Evolutionary conservation across 1,140 invertebrate genomes (phyloP).

Genomic region (Coelopa frigida): DNA sequence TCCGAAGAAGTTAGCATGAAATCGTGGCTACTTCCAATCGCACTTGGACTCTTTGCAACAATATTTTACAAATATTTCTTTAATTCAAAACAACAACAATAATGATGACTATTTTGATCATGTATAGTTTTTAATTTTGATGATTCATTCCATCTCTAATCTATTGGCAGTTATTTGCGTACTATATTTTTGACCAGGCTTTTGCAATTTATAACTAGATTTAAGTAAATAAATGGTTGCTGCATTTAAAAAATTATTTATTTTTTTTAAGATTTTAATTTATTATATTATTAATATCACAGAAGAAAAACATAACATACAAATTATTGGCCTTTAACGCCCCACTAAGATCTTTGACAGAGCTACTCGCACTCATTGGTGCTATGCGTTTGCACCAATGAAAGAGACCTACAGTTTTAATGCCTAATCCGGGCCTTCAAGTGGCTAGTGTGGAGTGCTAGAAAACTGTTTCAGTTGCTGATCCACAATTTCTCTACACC

Average conservation of each 20-base stretch:
- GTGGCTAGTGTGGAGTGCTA: too few relatives aligned
- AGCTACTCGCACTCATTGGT: too few relatives aligned
- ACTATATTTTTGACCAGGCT: not conserved
- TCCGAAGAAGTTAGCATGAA: constrained; percentile 50
- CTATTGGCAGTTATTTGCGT: not conserved
- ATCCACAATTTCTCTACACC: too few relatives aligned
- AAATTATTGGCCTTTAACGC: too few relatives aligned
- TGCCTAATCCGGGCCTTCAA: too few relatives aligned
- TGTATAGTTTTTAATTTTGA: not conserved
- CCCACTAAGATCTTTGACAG: too few relatives aligned
- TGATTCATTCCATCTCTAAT: not conserved
- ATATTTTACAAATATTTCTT: constrained; percentile 73
- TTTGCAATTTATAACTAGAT: not conserved
- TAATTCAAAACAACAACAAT: constrained; percentile 16
- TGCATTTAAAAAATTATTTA: not conserved
- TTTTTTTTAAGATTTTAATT: constrained; percentile 8
- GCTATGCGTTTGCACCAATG: too few relatives aligned
- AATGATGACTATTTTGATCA: not conserved
- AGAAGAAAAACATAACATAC: too few relatives aligned
- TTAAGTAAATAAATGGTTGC: not conserved
- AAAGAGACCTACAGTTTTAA: too few relatives aligned
- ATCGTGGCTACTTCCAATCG: constrained; percentile 74
- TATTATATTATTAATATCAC: too few relatives aligned
- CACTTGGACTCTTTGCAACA: constrained; percentile 71
- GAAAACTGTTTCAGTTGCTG: too few relatives aligned